phyloP scores from a whole-genome alignment of 53 echinoderm and acorn worm species.

The Crossaster papposus region DNA sequence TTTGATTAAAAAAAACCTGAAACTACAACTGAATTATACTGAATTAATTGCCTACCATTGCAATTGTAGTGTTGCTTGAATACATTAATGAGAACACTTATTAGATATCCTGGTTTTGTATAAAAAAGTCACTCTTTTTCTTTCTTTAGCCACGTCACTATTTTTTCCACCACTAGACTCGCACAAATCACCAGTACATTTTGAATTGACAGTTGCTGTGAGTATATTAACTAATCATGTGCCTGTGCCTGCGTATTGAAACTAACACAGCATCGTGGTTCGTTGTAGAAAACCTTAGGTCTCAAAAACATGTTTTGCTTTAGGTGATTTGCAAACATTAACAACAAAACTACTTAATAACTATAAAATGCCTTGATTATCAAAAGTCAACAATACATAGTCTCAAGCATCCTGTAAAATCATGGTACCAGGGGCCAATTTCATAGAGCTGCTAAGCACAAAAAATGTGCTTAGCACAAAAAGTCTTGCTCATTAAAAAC shows the following conservation, averaged over 20 bases:
- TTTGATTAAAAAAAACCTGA: not conserved
- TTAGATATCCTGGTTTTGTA: not conserved
- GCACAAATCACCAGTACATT: slow-evolving; percentile 11
- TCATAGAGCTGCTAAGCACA: too few species aligned
- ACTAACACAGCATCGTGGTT: not conserved
- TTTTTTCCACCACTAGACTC: not conserved
- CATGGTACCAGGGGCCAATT: too few species aligned
- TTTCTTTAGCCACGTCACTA: not conserved
- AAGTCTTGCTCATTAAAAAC: too few species aligned
- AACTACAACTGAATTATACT: too few species aligned
- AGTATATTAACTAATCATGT: not conserved
- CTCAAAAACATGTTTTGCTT: too few species aligned
- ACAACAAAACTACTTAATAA: too few species aligned
- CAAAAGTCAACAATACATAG: too few species aligned
- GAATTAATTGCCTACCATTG: not conserved
- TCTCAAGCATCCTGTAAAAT: too few species aligned
- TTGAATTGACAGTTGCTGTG: slow-evolving; percentile 25
- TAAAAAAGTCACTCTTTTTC: not conserved
- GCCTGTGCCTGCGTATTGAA: slow-evolving; percentile 2
- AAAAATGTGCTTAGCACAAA: too few species aligned
- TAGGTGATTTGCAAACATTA: too few species aligned
- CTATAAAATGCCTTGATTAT: too few species aligned
- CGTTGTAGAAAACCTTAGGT: not conserved
- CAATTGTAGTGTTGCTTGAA: not conserved
- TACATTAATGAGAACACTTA: not conserved